Base-by-base conservation (phyloP, 2,888 invertebrate genomes). In the Eupithecia subfuscata region DNA sequence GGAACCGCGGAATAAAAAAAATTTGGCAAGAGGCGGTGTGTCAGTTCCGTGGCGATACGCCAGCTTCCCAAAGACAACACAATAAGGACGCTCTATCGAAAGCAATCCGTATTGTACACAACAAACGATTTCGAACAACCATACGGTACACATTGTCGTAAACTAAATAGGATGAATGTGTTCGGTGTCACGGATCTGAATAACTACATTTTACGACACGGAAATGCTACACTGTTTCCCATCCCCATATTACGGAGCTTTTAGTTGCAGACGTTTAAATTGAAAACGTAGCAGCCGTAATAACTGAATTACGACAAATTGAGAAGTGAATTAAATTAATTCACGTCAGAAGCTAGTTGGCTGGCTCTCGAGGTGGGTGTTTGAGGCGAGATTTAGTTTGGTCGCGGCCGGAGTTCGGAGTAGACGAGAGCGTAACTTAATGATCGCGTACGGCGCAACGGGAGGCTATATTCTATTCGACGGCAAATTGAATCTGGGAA, bases 401-500 rank as follows among this genome's bases (percentile, higher is more conserved):
- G 83, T 85, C 84, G 83, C 83, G 84, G 82, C 80, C 82, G 84
- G 84, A 80, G 82, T 80, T 82, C 76, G 75, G 72, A 78, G 76
- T 76, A 89, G 88, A 88, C 87, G 89, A 85, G 87, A 88, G 89
- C 86, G 90, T 91, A 91, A 92, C 89, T 91, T 92, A 93, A 93
- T 93, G 91, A 93, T 92, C 88, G 89, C 89, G 88, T 89, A 89
- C 88, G 89, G 90, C 89, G 90, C 89, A 87, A 88, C 83, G 89
- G 90, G 90, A 90, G 90, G 89, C 88, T 91, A 90, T 90, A 89
- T 89, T 91, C 92, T 91, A 91, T 94, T 91, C 89, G 90, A 88
- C 86, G 87, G 89, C 89, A 93, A 93, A 94, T 94, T 93, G 91
- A 94, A 94, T 93, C 91, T 92, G 91, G 87, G 90, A 92, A 90